Base-by-base conservation (phyloP, 1,140 invertebrate species). In the Trachymyrmex cornetzi region DNA sequence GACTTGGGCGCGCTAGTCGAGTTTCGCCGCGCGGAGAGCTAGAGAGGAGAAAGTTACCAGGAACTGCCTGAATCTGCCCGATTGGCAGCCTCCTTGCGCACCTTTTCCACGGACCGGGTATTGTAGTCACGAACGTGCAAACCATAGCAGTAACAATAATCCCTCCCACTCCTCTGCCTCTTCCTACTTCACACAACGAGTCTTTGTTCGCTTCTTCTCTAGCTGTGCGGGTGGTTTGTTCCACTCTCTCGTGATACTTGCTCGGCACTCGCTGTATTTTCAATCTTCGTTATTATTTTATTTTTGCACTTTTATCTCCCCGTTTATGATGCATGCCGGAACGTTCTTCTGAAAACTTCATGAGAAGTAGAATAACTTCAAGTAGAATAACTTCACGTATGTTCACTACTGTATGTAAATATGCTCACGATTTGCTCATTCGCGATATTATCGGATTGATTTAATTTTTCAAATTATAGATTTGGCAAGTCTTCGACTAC, bases 11-110 rank as follows among this genome's bases (percentile, higher is more conserved):
- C 69, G 88, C 91, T 92, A 93, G 92, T 87, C 93, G 91, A 94
- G 93, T 94, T 94, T 94, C 89, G 89, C 86, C 80, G 84, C 55
- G 66, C 75, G 55, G 72, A 55, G 86, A 55, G 22, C 75, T 63
- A 14, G 81, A 86, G 82, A 92, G 91, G 93, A 93, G 93, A 94
- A 94, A 94, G 93, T 94, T 93, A 91, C 69, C 92, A 92, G 92
- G 89, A 93, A 93, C 92, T 91, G 89, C 74, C 79, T 90, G 92
- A 92, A 93, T 93, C 91, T 91, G 89, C 90, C 88, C 88, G 90
- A 92, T 92, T 91, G 90, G 91, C 88, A 92, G 88, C 80, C 81
- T 84, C 48, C 66, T 86, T 86, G 82, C 89, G 82, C 89, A 61
- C 88, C 90, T 91, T 91, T 92, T 88, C 84, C 85, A 88, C 85